Base-by-base conservation (phyloP, 1,140 invertebrate species). In the Sycophila sp. region DNA sequence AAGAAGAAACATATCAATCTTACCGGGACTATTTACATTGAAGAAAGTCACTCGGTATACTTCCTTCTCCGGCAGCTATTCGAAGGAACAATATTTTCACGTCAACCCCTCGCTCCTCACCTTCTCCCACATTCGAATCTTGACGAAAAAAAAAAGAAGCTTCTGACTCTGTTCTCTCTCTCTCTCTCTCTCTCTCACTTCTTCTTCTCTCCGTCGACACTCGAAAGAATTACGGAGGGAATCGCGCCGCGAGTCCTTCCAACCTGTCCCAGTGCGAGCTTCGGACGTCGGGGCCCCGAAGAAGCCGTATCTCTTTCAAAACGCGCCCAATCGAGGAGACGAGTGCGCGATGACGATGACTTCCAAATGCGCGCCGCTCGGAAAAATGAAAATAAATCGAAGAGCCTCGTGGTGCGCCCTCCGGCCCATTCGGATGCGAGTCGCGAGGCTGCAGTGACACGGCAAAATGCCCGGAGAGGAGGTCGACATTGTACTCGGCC, bases 331-430 rank as follows among this genome's bases (percentile, higher is more conserved):
- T 69, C 47, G 32, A 68, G 15, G 28, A 28, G 65, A 68, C 34
- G 65, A 49, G 26, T 58, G 3, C 22, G 38, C 55, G 28, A n/a
- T n/a, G n/a, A n/a, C n/a, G n/a, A n/a, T n/a, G n/a, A n/a, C n/a
- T 49, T 58, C 36, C 34, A 36, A 45, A 60, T 68, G 22, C 38
- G 15, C 24, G 36, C 13, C 38, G 11, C 56, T 49, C 24, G 67
- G 67, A 62, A 69, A 68, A 69, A 69, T 69, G 58, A 69, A 69
- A 69, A 69, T 69, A 69, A 69, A 69, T 69, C 45, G 59, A 60
- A 22, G n/a, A n/a, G 24, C 32, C 42, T 47, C 40, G 26, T 24
- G 4, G 22, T 13, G 17, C 17, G 22, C 19, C 24, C 36, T 0
- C n/a, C n/a, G n/a, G 38, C 42, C 19, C 19, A n/a, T 22, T 15